Evolutionary conservation across 2,797 vertebrate species (phyloP).

Genomic region (Buceros bicornis): DNA sequence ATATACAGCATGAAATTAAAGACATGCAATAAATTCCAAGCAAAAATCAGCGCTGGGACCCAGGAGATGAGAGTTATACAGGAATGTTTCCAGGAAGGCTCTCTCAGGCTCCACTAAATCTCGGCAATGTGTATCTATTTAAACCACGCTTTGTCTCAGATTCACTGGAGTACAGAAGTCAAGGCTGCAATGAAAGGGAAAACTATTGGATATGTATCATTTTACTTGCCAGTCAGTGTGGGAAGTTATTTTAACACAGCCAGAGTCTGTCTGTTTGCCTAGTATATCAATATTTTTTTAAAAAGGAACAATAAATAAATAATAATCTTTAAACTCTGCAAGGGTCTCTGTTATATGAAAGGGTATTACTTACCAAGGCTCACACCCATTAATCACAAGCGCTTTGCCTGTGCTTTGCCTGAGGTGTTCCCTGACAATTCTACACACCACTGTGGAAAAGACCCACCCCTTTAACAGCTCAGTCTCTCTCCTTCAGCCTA

Average conservation of each 20-base stretch:
- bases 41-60: background rate
- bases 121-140: background rate
- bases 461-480: background rate
- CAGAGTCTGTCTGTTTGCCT: background rate
- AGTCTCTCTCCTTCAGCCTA: background rate
- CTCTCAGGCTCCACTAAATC: slow-evolving; percentile 1
- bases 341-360: background rate
- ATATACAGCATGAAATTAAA: background rate
- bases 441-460: background rate
- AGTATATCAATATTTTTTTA: background rate
- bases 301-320: background rate
- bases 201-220: background rate
- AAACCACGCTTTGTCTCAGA: background rate
- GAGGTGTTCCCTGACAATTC: background rate
- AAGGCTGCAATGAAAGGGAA: background rate
- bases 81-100: background rate
- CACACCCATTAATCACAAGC: background rate
- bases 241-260: background rate
- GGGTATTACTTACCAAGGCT: background rate
- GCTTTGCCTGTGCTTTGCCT: background rate
- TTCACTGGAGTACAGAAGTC: background rate
- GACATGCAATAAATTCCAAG: background rate
- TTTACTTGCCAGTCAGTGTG: background rate
- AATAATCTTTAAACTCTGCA: background rate
- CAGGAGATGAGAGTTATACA: background rate